Base-by-base conservation (phyloP, 2,113 vertebrate genomes). In the Eubucco bourcierii region DNA sequence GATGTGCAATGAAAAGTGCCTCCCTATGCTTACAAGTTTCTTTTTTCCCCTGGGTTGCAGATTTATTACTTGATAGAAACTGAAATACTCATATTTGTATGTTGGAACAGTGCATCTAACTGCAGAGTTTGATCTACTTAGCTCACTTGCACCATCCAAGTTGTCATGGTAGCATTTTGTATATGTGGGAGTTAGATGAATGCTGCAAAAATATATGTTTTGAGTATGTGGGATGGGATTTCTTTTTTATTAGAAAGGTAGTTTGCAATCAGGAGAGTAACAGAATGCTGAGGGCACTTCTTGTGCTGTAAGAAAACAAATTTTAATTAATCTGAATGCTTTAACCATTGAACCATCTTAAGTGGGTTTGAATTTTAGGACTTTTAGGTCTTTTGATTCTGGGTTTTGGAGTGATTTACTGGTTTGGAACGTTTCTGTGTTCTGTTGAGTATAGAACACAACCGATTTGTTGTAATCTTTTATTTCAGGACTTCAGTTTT, bases 121-220 rank as follows among this genome's bases (percentile, higher is more conserved):
- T 80, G 79, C n/a, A 68, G 59, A 65, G 11, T 56, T n/a, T 55
- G 59, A 46, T 77, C n/a, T 77, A 59, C 53, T 71, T 81, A 47
- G 37, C 53, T 77, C 28, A 5, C 19, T 88, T 73, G 9, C 23
- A 79, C 70, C 44, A 75, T 75, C 77, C 34, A 56, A 0, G 28
- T 88, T 88, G 95, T 90, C 84, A 88, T 88, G 90, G 80, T 41
- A 93, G 88, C 61, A 29, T 78, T 86, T 77, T 50, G 41, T 71
- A 13, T 28, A 15, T 0, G 28, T 28, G 60, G 93, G 83, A 88
- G 80, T 66, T 52, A 23, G 12, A 31, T 15, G 41, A 86, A 60
- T n/a, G 23, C 63, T 81, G 63, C 47, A 81, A 91, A 90, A 90
- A 83, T 67, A 31, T 7, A 47, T 12, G 31, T 50, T 93, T 88